phyloP scores from a whole-genome alignment of 1,140 invertebrate species.

The Aphelenchoides besseyi region DNA sequence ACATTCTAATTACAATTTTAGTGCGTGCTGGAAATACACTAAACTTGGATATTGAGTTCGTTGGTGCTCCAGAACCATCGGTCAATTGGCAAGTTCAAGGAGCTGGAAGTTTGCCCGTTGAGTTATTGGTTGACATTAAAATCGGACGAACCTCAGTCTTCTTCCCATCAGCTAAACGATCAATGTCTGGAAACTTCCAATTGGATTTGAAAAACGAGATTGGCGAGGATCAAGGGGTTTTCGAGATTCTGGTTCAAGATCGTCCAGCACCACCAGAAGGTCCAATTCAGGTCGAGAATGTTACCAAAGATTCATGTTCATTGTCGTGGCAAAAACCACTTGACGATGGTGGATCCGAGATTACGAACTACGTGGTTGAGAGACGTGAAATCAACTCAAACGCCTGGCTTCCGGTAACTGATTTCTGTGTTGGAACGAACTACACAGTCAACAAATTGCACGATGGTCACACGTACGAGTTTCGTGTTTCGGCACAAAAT shows the following conservation, averaged over 20 bases:
- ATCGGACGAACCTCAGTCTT: slow-evolving; percentile 68
- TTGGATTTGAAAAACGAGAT: slow-evolving; percentile 85
- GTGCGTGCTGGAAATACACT: slow-evolving; percentile 87
- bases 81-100: slow-evolving; percentile 57
- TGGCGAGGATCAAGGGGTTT: slow-evolving; percentile 86
- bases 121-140: slow-evolving; percentile 56
- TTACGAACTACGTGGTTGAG: slow-evolving; percentile 83
- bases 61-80: slow-evolving; percentile 75
- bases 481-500: slow-evolving; percentile 86
- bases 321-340: slow-evolving; percentile 84
- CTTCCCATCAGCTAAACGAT: slow-evolving; percentile 65
- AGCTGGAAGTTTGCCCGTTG: slow-evolving; percentile 43
- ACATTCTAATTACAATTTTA: slow-evolving; percentile 75
- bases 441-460: slow-evolving; percentile 79
- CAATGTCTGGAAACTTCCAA: slow-evolving; percentile 81
- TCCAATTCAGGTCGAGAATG: slow-evolving; percentile 80
- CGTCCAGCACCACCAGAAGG: slow-evolving; percentile 80
- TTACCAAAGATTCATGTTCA: slow-evolving; percentile 85
- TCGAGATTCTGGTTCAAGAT: slow-evolving; percentile 87
- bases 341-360: slow-evolving; percentile 76
- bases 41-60: slow-evolving; percentile 84
- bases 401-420: slow-evolving; percentile 90
- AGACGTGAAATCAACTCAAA: slow-evolving; percentile 89
- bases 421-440: slow-evolving; percentile 82
- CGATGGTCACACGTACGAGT: slow-evolving; percentile 96